Evolutionary conservation across 2,113 vertebrate species (phyloP).

Genomic region (Corynorhinus townsendii): DNA sequence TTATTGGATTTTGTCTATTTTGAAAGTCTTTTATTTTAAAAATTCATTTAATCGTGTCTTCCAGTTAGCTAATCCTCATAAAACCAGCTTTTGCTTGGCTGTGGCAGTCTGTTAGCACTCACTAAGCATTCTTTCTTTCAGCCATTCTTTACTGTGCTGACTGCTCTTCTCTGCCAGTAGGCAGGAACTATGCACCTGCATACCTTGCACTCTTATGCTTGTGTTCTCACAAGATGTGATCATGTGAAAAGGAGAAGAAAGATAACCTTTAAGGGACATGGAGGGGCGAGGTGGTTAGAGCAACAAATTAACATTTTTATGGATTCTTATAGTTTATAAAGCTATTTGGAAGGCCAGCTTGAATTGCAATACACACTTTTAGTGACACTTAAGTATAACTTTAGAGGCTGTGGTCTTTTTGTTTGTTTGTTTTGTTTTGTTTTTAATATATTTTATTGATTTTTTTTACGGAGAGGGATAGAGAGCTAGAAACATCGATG

Average conservation of each 20-base stretch:
- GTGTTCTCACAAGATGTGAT: not conserved
- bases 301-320: not conserved
- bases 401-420: not conserved
- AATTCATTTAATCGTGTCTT: not conserved
- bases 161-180: not conserved
- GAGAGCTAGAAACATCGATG: no score
- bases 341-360: not conserved
- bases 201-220: not conserved
- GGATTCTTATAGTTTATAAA: constrained; percentile 16
- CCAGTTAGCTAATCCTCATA: not conserved
- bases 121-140: not conserved
- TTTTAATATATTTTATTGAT: no score
- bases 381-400: not conserved
- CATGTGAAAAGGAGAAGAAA: constrained; percentile 6
- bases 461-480: no score
- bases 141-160: not conserved
- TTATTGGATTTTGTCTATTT: constrained; percentile 4
- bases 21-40: constrained; percentile 37
- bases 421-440: no score
- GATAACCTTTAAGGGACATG: not conserved
- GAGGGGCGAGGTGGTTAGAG: not conserved
- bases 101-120: not conserved
- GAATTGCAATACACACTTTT: not conserved
- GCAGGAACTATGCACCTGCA: not conserved
- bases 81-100: constrained; percentile 8